These are phyloP conservation scores for Polyergus mexicanus DNA, from an alignment of 1,140 invertebrate genomes.

Conservation along the genomic window DNA sequence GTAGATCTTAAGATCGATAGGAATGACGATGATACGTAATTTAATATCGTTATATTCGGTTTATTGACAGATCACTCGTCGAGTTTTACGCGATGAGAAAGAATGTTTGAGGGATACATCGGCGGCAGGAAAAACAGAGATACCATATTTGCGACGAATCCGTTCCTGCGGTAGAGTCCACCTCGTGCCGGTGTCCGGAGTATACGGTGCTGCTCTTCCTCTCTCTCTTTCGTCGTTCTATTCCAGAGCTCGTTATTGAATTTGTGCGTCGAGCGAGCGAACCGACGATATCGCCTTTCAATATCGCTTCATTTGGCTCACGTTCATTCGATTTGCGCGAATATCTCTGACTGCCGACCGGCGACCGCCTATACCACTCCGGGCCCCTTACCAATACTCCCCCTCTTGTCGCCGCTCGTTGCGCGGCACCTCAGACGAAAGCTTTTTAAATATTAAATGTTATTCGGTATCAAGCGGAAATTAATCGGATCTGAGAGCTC, in stretches of 20 bases:
- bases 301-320: constrained; percentile 81
- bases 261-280: constrained; percentile 77
- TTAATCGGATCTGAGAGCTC: constrained; percentile 74
- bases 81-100: constrained; percentile 2
- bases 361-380: constrained; percentile 19
- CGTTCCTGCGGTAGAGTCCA: constrained; percentile 72
- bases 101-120: not conserved
- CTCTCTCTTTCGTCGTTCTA: constrained; percentile 71
- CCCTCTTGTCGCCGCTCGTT: constrained; percentile 35
- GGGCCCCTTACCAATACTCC: constrained; percentile 32
- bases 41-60: not conserved
- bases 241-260: constrained; percentile 79
- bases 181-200: constrained; percentile 64
- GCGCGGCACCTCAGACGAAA: constrained; percentile 68
- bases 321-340: constrained; percentile 80
- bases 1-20: not conserved
- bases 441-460: constrained; percentile 77
- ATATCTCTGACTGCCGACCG: constrained; percentile 74
- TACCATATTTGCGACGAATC: constrained; percentile 60
- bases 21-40: not conserved
- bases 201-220: constrained; percentile 68
- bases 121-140: constrained; percentile 29
- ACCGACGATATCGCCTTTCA: constrained; percentile 81
- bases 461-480: constrained; percentile 76
- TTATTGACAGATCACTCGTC: not conserved